phyloP scores from a whole-genome alignment of 2,888 invertebrate genomes.

The Beris morrisii region DNA sequence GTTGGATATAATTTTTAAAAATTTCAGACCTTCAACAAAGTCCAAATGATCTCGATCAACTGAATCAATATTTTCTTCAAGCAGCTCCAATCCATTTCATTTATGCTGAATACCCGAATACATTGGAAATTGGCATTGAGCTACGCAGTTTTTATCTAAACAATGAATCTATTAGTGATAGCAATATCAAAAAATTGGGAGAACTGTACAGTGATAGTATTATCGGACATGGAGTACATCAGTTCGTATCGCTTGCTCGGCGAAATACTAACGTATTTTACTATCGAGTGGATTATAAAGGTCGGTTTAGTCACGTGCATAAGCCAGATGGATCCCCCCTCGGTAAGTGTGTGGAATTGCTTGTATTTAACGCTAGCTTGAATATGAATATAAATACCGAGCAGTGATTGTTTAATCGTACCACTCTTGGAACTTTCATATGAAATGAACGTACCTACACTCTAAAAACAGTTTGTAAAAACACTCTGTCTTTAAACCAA shows the following conservation, averaged over 20 bases:
- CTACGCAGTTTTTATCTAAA: constrained; percentile 16
- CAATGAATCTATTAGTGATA: background rate
- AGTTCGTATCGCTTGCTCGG: constrained; percentile 61
- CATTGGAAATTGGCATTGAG: background rate
- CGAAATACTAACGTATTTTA: constrained; percentile 62
- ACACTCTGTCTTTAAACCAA: no score
- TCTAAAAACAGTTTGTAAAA: no score
- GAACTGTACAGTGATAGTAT: constrained; percentile 62
- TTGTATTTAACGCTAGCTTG: no score
- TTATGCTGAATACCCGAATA: background rate
- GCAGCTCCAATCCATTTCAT: constrained; percentile 50
- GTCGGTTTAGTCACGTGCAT: constrained; percentile 59
- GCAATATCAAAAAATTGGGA: constrained; percentile 41
- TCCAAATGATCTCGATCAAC: background rate
- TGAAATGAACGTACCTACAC: no score
- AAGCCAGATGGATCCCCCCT: constrained; percentile 53
- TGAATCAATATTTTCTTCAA: background rate
- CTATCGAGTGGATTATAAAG: constrained; percentile 63
- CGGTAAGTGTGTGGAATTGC: background rate
- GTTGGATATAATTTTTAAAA: background rate
- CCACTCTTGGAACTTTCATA: no score
- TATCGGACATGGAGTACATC: constrained; percentile 62
- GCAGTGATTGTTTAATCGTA: no score
- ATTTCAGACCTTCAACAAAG: background rate
- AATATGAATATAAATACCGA: no score